Conservation (phyloP, 2,888 invertebrate genomes). For the Ophioninae sp. region DNA sequence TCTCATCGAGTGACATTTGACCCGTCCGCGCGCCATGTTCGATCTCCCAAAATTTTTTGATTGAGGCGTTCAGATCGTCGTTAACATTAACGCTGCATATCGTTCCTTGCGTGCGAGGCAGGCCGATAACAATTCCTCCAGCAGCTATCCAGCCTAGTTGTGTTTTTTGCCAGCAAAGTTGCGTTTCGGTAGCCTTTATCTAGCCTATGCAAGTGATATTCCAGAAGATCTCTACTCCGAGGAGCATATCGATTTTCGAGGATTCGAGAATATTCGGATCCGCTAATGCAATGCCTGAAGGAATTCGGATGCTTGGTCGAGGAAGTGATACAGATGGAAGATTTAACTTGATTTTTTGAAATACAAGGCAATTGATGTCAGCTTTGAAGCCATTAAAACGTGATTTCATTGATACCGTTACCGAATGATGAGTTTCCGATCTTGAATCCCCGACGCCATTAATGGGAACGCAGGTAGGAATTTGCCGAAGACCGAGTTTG, state of each 20-base stretch:
- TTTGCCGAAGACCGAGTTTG: conserved; percentile 8
- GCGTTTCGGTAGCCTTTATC: conserved; percentile 27
- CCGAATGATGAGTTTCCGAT: background rate
- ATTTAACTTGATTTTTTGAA: too few relatives aligned
- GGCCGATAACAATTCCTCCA: conserved; percentile 7
- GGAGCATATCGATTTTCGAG: conserved; percentile 46
- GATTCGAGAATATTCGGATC: too few relatives aligned
- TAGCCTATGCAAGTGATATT: conserved; percentile 26
- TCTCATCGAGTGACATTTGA: background rate
- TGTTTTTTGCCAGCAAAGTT: conserved; percentile 42
- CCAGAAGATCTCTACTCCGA: conserved; percentile 55
- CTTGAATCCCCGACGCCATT: conserved; percentile 15
- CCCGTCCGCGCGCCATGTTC: conserved; percentile 42
- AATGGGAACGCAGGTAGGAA: conserved; percentile 11
- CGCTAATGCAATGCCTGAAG: too few relatives aligned
- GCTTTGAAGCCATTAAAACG: too few relatives aligned
- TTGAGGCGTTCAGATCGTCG: background rate
- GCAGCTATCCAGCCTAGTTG: conserved; percentile 57
- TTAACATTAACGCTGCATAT: conserved; percentile 8
- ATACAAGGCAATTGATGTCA: too few relatives aligned
- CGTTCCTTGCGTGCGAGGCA: background rate
- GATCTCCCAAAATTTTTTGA: conserved; percentile 51
- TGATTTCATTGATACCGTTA: too few relatives aligned
- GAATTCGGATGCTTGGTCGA: too few relatives aligned
- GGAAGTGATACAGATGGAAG: too few relatives aligned